These are phyloP conservation scores for Connochaetes taurinus DNA, from an alignment of 2,113 vertebrate genomes.

Conservation along the genomic window DNA sequence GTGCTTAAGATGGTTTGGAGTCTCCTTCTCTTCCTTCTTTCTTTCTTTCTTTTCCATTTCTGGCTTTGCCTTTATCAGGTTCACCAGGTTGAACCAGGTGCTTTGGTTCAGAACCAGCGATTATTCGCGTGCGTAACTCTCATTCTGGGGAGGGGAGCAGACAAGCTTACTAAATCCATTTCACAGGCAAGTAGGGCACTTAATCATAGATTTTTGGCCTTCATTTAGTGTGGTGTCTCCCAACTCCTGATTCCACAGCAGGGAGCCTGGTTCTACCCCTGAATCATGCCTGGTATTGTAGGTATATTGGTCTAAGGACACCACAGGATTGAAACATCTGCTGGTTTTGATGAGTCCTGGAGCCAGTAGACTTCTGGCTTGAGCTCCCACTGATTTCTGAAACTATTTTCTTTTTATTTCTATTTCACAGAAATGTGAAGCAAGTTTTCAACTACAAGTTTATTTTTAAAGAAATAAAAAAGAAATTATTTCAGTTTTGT, in stretches of 20 bases:
- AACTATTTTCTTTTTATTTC: neutral
- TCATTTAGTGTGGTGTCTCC: neutral
- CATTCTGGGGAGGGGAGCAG: neutral
- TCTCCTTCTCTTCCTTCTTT: neutral
- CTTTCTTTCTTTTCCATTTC: neutral
- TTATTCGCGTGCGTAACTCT: neutral
- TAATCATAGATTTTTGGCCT: neutral
- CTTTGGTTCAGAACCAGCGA: neutral
- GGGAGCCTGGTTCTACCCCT: neutral
- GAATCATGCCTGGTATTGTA: neutral
- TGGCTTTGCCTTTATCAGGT: neutral
- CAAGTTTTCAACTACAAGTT: neutral
- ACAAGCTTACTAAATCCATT: neutral
- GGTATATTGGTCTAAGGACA: neutral
- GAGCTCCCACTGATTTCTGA: neutral
- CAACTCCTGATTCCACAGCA: neutral
- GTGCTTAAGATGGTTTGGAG: neutral
- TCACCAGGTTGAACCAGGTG: neutral
- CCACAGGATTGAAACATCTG: neutral
- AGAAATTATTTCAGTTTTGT: neutral
- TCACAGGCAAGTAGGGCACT: neutral
- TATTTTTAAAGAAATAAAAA: neutral
- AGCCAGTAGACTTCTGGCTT: neutral
- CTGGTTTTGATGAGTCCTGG: no score
- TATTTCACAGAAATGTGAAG: neutral